Conservation (phyloP, 2,797 vertebrate species). For the Chiloscyllium punctatum region DNA sequence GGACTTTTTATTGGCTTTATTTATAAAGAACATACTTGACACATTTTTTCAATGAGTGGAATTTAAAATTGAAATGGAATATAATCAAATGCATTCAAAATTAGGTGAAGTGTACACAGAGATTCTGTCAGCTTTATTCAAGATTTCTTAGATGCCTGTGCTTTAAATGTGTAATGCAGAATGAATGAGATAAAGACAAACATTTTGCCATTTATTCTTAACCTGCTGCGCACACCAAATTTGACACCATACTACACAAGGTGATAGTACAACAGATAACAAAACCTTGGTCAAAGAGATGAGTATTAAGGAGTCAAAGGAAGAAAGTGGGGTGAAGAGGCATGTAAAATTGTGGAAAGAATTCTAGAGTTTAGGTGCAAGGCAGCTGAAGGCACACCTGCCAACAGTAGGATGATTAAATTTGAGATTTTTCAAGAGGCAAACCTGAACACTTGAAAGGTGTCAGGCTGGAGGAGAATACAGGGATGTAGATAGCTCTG, state of each 20-base stretch:
- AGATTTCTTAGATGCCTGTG: no score
- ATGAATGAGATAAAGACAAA: no score
- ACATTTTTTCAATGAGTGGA: no score
- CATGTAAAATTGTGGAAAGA: background rate
- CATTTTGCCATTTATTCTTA: no score
- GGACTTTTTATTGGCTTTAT: no score
- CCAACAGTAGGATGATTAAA: background rate
- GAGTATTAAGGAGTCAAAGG: background rate
- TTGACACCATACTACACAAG: background rate
- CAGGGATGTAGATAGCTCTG: background rate
- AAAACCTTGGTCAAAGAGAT: background rate
- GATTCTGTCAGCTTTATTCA: no score
- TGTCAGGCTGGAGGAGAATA: background rate
- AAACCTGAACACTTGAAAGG: background rate
- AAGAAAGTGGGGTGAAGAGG: background rate
- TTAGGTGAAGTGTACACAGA: no score
- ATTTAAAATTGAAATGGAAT: no score
- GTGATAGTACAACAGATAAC: background rate
- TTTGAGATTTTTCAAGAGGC: background rate
- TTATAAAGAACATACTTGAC: no score
- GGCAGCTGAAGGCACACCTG: background rate
- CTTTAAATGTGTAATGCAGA: no score
- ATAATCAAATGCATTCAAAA: no score
- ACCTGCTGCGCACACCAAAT: background rate
- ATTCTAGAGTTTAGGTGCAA: background rate